Conservation (phyloP, 2,888 invertebrate genomes). For the Zelleria hepariella region DNA sequence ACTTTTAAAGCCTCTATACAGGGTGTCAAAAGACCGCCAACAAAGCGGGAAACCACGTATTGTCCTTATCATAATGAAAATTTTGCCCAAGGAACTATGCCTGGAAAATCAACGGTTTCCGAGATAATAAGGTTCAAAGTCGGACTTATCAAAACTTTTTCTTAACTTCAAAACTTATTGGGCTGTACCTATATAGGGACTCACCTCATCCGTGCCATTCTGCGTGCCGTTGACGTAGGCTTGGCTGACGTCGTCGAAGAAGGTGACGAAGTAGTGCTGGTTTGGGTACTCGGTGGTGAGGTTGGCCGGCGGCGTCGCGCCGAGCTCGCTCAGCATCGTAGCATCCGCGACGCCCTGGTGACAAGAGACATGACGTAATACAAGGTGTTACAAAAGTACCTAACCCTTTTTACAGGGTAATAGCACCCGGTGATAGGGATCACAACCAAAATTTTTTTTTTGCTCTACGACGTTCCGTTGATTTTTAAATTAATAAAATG, state of each 20-base stretch:
- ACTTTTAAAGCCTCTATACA: too few relatives aligned
- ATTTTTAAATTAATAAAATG: too few relatives aligned
- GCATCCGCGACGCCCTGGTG: slow-evolving; percentile 18
- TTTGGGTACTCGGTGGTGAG: slow-evolving; percentile 27
- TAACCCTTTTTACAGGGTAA: too few relatives aligned
- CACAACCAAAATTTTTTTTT: background rate
- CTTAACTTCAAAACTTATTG: background rate
- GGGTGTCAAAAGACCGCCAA: too few relatives aligned
- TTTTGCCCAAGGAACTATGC: too few relatives aligned
- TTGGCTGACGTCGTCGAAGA: slow-evolving; percentile 33
- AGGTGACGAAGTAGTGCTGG: slow-evolving; percentile 38
- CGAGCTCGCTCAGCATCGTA: slow-evolving; percentile 48
- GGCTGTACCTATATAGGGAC: background rate
- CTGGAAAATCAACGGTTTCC: too few relatives aligned
- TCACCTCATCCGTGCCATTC: slow-evolving; percentile 40
- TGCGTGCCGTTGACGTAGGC: slow-evolving; percentile 33
- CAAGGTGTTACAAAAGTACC: too few relatives aligned
- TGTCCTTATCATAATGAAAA: too few relatives aligned
- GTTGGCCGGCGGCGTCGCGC: slow-evolving; percentile 38
- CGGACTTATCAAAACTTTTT: background rate
- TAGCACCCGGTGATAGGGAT: too few relatives aligned
- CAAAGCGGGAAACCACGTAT: too few relatives aligned
- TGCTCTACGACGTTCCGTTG: background rate
- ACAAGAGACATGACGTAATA: background rate
- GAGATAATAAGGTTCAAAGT: too few relatives aligned